Conservation (phyloP, 2,797 vertebrate species). For the Girardinus metallicus region DNA sequence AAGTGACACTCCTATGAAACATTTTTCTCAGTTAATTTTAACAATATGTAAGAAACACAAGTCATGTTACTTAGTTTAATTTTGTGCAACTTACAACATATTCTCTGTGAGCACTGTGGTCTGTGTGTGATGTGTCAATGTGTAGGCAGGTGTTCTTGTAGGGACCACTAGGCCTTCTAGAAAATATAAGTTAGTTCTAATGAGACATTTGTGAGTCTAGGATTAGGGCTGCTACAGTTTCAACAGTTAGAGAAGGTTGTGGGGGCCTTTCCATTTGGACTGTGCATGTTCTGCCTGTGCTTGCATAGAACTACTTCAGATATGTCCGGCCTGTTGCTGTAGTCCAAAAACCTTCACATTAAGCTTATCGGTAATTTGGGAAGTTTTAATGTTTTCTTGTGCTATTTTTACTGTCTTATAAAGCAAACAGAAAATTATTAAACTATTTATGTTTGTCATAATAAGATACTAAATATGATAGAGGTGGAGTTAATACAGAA, state of each 20-base stretch:
- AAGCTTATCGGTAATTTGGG: no score
- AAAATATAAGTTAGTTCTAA: neutral
- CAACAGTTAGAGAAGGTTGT: neutral
- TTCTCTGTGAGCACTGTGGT: conserved; percentile 34
- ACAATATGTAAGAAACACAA: conserved; percentile 41
- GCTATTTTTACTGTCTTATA: no score
- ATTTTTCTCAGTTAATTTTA: conserved; percentile 22
- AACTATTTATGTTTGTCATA: no score
- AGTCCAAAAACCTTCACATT: no score
- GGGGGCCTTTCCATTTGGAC: neutral
- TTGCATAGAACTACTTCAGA: neutral
- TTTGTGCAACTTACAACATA: conserved; percentile 24
- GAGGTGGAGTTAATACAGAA: no score
- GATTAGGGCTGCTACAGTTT: neutral
- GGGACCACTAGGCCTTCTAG: neutral
- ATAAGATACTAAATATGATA: no score
- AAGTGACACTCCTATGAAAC: neutral
- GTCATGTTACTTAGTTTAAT: conserved; percentile 34
- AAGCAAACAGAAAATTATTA: no score
- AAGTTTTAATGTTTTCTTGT: no score
- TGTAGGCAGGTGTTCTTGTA: conserved; percentile 1
- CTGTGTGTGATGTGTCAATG: conserved; percentile 16
- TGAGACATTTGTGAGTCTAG: neutral
- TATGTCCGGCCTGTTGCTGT: no score
- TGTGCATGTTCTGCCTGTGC: neutral